A percentile compares a stretch with the other conserved stretches of the same genome.
These are phyloP conservation scores for Drosophila kanapiae DNA, from an alignment of 1,140 invertebrate genomes.

Conservation along the genomic window DNA sequence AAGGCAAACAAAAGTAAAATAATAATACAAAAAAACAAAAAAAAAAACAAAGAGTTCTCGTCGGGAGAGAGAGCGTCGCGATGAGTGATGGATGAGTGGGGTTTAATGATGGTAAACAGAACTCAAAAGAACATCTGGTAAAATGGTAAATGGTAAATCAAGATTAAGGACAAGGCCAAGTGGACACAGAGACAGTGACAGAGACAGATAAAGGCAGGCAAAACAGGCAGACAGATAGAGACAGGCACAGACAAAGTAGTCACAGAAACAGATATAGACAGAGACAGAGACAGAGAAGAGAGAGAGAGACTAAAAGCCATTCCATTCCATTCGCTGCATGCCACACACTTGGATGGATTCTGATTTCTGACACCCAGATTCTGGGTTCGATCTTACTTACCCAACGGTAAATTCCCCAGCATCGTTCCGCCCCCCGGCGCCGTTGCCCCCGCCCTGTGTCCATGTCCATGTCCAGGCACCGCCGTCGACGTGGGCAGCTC, in stretches of 20 bases:
- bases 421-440: conserved; percentile 69
- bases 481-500: conserved; percentile 74
- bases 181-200: conserved; percentile 17
- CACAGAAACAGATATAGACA: conserved; percentile 29
- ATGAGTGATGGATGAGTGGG: conserved; percentile 45
- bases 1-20: conserved; percentile 23
- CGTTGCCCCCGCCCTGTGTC: conserved; percentile 29
- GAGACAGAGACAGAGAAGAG: conserved; percentile 15
- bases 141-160: conserved; percentile 19
- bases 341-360: conserved; percentile 45
- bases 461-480: conserved; percentile 46
- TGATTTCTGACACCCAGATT: neutral
- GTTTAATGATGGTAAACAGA: conserved; percentile 33
- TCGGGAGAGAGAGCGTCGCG: conserved; percentile 17
- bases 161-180: conserved; percentile 36
- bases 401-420: conserved; percentile 84
- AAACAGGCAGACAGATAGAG: conserved; percentile 43
- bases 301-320: conserved; percentile 56
- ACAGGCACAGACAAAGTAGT: conserved; percentile 29
- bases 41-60: conserved; percentile 25
- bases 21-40: conserved; percentile 18
- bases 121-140: conserved; percentile 61
- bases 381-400: conserved; percentile 63
- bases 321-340: conserved; percentile 55
- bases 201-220: conserved; percentile 33